phyloP scores from a whole-genome alignment of 2,797 vertebrate species.

The Gobionotothen gibberifrons region DNA sequence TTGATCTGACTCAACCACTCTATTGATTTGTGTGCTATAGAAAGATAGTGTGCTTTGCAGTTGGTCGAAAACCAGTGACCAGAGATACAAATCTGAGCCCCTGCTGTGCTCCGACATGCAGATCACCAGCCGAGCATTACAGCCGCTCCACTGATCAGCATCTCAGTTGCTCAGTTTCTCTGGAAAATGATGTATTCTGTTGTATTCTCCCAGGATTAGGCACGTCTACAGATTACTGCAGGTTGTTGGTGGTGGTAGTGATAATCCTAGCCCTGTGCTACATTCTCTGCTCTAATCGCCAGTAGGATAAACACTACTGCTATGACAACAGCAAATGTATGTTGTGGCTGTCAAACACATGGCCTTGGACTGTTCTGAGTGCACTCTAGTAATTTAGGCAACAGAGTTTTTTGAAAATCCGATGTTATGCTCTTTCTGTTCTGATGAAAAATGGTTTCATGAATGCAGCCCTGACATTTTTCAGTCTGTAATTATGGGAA shows the following conservation, averaged over 20 bases:
- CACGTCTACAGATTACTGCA: slow-evolving; percentile 1
- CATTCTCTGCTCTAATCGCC: background rate
- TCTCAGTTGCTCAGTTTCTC: slow-evolving; percentile 2
- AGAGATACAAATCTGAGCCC: slow-evolving; percentile 36
- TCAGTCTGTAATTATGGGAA: slow-evolving; percentile 14
- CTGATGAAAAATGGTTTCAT: slow-evolving; percentile 3
- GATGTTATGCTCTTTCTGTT: slow-evolving; percentile 12
- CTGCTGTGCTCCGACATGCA: slow-evolving; percentile 14
- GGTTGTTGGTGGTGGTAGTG: slow-evolving; percentile 6
- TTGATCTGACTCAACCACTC: slow-evolving; percentile 36
- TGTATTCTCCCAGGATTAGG: background rate
- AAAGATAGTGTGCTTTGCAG: slow-evolving; percentile 29
- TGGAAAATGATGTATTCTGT: background rate
- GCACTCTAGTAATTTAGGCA: slow-evolving; percentile 25
- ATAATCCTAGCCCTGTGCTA: background rate
- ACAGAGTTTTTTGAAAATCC: background rate
- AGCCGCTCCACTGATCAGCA: background rate
- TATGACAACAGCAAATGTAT: slow-evolving; percentile 46
- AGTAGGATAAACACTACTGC: slow-evolving; percentile 8
- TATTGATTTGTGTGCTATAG: slow-evolving; percentile 49
- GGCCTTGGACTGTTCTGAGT: slow-evolving; percentile 38
- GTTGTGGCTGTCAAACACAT: slow-evolving; percentile 22
- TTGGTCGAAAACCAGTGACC: slow-evolving; percentile 24
- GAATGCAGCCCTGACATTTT: slow-evolving; percentile 20
- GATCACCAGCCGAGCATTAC: slow-evolving; percentile 14